A percentile compares a stretch with the other conserved stretches of the same genome.
phyloP scores from a whole-genome alignment of 2,113 vertebrate species.

The Syrrhaptes paradoxus region DNA sequence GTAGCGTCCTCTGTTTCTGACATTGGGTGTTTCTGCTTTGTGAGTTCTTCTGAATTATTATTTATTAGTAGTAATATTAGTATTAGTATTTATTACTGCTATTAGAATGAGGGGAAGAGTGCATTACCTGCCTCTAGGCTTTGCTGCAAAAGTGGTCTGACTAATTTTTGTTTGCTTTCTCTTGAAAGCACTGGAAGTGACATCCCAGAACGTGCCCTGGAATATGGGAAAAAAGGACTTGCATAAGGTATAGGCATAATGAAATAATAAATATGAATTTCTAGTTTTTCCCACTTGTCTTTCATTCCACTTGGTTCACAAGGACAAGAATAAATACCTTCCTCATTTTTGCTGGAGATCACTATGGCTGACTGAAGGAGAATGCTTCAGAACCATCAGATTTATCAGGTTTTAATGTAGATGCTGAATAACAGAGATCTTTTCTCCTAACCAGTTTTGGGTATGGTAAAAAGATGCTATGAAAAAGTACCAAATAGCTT shows the following conservation, averaged over 20 bases:
- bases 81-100: background rate
- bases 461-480: background rate
- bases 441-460: background rate
- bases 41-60: background rate
- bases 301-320: background rate
- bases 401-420: background rate
- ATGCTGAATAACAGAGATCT: background rate
- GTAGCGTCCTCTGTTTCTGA: background rate
- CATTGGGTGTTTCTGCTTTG: background rate
- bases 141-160: background rate
- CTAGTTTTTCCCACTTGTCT: background rate
- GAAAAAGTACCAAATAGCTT: background rate
- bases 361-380: background rate
- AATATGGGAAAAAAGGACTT: rapidly evolving
- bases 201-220: background rate
- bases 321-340: background rate
- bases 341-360: background rate
- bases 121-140: background rate
- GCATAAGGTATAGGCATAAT: background rate
- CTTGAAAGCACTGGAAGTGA: background rate
- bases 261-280: background rate
- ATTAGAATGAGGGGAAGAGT: background rate
- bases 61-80: background rate
- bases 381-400: background rate
- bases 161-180: background rate